phyloP scores from a whole-genome alignment of 2,797 vertebrate genomes.

The Micromesistius poutassou region DNA sequence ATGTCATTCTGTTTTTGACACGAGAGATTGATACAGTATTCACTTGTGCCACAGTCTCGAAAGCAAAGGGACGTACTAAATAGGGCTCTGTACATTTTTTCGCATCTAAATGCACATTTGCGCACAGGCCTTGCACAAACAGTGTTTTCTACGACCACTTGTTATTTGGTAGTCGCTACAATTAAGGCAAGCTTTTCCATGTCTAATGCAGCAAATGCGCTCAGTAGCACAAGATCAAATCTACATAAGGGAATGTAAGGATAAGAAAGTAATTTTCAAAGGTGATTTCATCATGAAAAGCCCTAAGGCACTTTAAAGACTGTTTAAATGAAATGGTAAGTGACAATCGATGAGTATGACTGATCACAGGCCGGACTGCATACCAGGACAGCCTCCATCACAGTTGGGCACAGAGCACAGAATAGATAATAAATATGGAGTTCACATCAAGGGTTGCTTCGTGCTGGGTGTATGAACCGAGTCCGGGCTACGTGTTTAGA shows the following conservation, averaged over 20 bases:
- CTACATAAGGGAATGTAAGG: slow-evolving; percentile 45
- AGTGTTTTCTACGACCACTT: slow-evolving; percentile 75
- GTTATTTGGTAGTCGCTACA: slow-evolving; percentile 71
- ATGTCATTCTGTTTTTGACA: slow-evolving; percentile 61
- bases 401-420: slow-evolving; percentile 31
- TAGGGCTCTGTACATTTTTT: slow-evolving; percentile 49
- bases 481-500: neutral
- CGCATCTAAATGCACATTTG: slow-evolving; percentile 60
- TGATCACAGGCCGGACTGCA: slow-evolving; percentile 4
- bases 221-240: slow-evolving; percentile 55
- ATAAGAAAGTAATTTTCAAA: slow-evolving; percentile 23
- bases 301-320: slow-evolving; percentile 60
- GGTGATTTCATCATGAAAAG: slow-evolving; percentile 39
- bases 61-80: slow-evolving; percentile 48
- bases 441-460: slow-evolving; percentile 17
- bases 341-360: slow-evolving; percentile 47
- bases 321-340: slow-evolving; percentile 45
- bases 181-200: slow-evolving; percentile 53
- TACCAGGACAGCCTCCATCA: slow-evolving; percentile 4
- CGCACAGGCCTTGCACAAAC: slow-evolving; percentile 66
- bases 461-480: slow-evolving; percentile 2
- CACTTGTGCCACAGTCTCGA: slow-evolving; percentile 46
- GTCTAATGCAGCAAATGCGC: slow-evolving; percentile 32
- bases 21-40: slow-evolving; percentile 61
- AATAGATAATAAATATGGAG: slow-evolving; percentile 11